Percentiles rank a stretch among this genome's conserved stretches.
Conservation (phyloP, 1,140 invertebrate species). For the Oreohelix idahoensis region DNA sequence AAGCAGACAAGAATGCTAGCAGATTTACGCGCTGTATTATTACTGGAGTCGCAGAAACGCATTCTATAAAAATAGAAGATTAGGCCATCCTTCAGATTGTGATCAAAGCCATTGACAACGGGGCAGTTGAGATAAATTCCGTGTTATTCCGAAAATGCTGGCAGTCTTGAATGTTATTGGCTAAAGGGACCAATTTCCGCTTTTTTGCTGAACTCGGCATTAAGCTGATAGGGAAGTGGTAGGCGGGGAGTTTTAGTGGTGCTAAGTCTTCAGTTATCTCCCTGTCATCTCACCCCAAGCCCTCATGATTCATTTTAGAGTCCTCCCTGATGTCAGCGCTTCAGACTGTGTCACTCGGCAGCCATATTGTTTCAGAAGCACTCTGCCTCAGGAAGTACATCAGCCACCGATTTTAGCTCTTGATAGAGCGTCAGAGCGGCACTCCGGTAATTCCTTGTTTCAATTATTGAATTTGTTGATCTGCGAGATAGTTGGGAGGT, state of each 20-base stretch:
- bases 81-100: neutral
- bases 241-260: constrained; percentile 9
- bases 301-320: constrained; percentile 18
- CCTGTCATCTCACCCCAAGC: constrained; percentile 22
- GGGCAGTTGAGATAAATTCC: neutral
- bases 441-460: constrained; percentile 26
- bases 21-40: too few species aligned
- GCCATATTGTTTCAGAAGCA: constrained; percentile 31
- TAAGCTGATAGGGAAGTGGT: constrained; percentile 32
- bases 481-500: constrained; percentile 4
- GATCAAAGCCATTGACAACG: neutral
- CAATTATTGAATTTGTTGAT: constrained; percentile 42
- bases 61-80: neutral
- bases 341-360: constrained; percentile 21
- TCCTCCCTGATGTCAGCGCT: constrained; percentile 2
- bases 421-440: constrained; percentile 1
- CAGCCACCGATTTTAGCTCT: neutral
- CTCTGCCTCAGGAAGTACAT: neutral
- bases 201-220: constrained; percentile 18
- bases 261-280: constrained; percentile 30
- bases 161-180: neutral
- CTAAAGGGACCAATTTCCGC: neutral
- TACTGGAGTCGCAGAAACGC: neutral
- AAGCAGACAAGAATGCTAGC: too few species aligned
- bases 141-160: neutral